Conservation (phyloP, 2,113 vertebrate species). For the Columba livia region DNA sequence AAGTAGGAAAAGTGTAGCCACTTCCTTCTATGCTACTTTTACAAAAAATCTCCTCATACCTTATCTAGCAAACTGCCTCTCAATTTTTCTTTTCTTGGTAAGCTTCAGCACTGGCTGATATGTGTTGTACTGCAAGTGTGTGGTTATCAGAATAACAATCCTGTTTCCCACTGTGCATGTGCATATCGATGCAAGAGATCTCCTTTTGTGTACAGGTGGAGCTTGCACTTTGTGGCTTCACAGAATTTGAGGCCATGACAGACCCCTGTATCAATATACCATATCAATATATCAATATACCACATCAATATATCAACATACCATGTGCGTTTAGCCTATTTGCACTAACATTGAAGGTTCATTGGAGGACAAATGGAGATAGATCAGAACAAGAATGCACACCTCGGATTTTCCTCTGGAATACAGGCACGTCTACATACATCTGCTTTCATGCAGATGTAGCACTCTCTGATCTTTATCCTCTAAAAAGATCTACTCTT, state of each 20-base stretch:
- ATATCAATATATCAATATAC: not conserved
- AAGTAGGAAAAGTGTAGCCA: conserved; percentile 47
- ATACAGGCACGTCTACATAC: fast-evolving
- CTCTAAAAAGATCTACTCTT: not conserved
- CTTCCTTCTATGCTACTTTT: conserved; percentile 56
- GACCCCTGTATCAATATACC: not conserved
- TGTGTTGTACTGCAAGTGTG: not conserved
- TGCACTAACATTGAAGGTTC: not conserved
- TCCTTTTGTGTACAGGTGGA: not conserved
- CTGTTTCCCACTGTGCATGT: not conserved
- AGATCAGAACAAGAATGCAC: not conserved
- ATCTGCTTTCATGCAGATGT: not conserved
- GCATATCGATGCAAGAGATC: not conserved
- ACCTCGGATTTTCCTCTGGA: not conserved
- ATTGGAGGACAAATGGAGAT: not conserved
- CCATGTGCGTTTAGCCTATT: not conserved
- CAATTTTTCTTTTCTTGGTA: conserved; percentile 56
- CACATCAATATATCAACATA: not conserved
- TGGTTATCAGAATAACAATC: conserved; percentile 26
- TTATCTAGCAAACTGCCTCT: conserved; percentile 68
- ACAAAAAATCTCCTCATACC: conserved; percentile 12
- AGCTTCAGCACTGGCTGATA: conserved; percentile 57
- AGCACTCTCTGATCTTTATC: not conserved
- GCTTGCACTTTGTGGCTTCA: not conserved
- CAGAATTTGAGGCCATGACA: not conserved